Base-by-base conservation (phyloP, 2,888 invertebrate genomes). In the Brachyptera putata region DNA sequence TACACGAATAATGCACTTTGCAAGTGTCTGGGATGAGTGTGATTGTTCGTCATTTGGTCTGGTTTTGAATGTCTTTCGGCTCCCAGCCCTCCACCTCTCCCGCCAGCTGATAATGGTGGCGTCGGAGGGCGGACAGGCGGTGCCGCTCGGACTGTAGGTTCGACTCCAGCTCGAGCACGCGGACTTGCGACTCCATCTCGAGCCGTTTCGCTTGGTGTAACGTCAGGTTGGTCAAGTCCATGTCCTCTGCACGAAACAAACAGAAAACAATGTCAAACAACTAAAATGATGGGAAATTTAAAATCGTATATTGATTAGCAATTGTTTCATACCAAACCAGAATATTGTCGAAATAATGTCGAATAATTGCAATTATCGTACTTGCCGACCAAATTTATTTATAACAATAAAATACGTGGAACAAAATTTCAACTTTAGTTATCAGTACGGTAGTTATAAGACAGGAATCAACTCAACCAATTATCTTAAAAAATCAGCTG, bases 181-280 rank as follows among this genome's bases (percentile, higher is more conserved):
- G 85, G 43, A 97, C 95, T 77, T 96, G 96, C 66, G 94, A 88
- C 76, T 99, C 97, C 93, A 99, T 97, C 80, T 99, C 98, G 68
- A 93, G 79, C 36, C 91, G 85, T 72, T 99, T 96, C 1, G 96
- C 92, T 73, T 95, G 95, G 73, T 97, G 97, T 65, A 97, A 80
- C 41, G 91, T 88, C 64, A 99, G 75, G 66, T 91, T 86, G 1
- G 89, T 85, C 69, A 97, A 87, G 76, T 99, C 97, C 67, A 95
- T 79, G 58, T 94, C 89, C 70, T 92, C 95, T 87, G 80, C 58
- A 74, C 71, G 65, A 57, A 14, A 13, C 11, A 9, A 13, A n/a
- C n/a, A n/a, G n/a, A n/a, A n/a, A n/a, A 30, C 11, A 11, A 14
- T 9, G 24, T 11, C 2, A 39, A 34, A 67, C 43, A 13, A 62